phyloP scores from a whole-genome alignment of 2,113 vertebrate genomes.

The Cyphomyrus discorhynchus region DNA sequence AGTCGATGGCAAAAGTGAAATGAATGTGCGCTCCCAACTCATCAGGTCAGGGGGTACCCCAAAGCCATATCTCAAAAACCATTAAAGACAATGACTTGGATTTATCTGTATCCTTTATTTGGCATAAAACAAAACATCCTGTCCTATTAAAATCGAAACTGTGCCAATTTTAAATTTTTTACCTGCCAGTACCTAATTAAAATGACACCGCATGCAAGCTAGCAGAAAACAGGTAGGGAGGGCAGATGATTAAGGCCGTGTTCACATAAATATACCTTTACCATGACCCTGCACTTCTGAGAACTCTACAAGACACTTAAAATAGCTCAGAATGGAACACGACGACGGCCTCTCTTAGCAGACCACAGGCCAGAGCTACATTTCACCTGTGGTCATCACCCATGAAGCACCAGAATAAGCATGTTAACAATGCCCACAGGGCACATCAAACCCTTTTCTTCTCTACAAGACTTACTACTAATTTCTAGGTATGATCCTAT shows the following conservation, averaged over 20 bases:
- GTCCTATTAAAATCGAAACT: background rate
- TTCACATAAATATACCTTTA: constrained; percentile 40
- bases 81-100: background rate
- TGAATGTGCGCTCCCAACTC: background rate
- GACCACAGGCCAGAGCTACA: constrained; percentile 25
- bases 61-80: background rate
- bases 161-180: background rate
- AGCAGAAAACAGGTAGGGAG: background rate
- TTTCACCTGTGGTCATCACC: background rate
- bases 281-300: constrained; percentile 46
- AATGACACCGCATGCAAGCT: background rate
- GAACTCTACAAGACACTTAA: constrained; percentile 46
- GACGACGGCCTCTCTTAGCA: constrained; percentile 45
- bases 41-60: background rate
- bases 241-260: background rate
- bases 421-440: background rate
- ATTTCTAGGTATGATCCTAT: background rate
- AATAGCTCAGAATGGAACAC: constrained; percentile 51
- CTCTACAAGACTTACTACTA: background rate
- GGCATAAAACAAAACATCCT: background rate
- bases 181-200: background rate
- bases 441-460: background rate
- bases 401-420: background rate
- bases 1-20: background rate
- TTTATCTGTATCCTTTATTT: background rate